Conservation (phyloP, 2,113 vertebrate species). For the Pterocles burchelli region DNA sequence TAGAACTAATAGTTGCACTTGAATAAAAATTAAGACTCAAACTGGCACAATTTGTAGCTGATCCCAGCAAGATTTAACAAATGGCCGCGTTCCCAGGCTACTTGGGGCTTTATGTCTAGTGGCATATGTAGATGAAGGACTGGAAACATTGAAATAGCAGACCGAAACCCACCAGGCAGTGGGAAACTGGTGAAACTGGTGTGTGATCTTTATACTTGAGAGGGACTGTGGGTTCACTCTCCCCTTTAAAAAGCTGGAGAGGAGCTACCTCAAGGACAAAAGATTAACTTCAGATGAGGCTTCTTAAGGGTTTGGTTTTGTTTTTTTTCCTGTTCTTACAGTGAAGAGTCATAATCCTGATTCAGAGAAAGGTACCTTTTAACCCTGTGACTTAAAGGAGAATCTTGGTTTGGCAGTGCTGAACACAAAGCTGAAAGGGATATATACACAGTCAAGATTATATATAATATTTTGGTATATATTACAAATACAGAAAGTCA, state of each 20-base stretch:
- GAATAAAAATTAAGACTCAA: neutral
- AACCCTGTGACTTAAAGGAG: neutral
- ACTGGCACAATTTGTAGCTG: constrained; percentile 9
- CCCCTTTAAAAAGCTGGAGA: neutral
- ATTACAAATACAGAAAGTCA: neutral
- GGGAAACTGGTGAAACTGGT: neutral
- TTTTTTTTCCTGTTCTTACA: neutral
- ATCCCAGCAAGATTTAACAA: neutral
- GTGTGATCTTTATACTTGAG: neutral
- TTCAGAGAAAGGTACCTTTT: neutral
- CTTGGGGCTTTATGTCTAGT: neutral
- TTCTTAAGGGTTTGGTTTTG: neutral
- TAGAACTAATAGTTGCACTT: neutral
- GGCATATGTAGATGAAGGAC: neutral
- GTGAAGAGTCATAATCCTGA: neutral
- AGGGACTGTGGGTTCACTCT: neutral
- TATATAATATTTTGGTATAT: neutral
- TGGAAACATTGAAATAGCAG: neutral
- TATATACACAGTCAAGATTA: neutral
- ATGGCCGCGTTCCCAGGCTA: neutral
- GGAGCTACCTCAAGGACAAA: neutral
- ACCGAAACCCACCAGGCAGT: neutral
- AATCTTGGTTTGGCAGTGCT: neutral
- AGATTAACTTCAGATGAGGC: neutral
- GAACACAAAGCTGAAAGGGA: neutral